Evolutionary conservation across 2,888 invertebrate genomes (phyloP).

Genomic region (Parnassius apollo): DNA sequence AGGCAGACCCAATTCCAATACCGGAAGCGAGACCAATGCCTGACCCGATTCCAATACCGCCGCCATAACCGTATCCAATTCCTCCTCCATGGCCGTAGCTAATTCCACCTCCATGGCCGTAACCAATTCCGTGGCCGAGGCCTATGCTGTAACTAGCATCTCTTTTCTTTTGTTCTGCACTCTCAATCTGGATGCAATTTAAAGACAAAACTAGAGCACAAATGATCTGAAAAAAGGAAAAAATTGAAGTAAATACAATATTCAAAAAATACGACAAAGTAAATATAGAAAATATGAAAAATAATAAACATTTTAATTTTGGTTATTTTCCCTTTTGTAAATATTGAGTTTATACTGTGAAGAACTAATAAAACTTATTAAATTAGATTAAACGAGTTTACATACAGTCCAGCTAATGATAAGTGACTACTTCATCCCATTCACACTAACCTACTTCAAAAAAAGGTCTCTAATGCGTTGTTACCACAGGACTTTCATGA

Average conservation of each 20-base stretch:
- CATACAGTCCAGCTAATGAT: too few relatives aligned
- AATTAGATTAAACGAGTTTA: too few relatives aligned
- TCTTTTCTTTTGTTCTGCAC: conserved; percentile 42
- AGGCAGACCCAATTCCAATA: conserved; percentile 1
- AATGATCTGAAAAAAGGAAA: conserved; percentile 46
- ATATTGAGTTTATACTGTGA: too few relatives aligned
- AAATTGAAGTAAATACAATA: background rate
- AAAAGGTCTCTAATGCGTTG: too few relatives aligned
- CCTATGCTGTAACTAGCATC: conserved; percentile 29
- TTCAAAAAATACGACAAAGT: background rate
- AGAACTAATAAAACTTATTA: too few relatives aligned
- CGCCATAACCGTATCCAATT: conserved; percentile 5
- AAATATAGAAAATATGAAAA: conserved; percentile 2
- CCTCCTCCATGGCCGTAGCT: conserved; percentile 7
- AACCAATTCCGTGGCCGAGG: conserved; percentile 21
- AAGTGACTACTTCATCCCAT: too few relatives aligned
- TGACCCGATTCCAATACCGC: conserved; percentile 18
- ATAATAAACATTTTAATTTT: conserved; percentile 1
- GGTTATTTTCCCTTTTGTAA: too few relatives aligned
- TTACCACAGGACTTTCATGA: too few relatives aligned
- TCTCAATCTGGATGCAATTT: conserved; percentile 20
- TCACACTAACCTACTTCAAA: too few relatives aligned
- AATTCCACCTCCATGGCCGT: conserved; percentile 14
- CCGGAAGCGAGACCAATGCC: conserved; percentile 1
- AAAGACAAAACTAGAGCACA: conserved; percentile 40